Conservation (phyloP, 2,888 invertebrate genomes). For the Himalopsyche anomala region DNA sequence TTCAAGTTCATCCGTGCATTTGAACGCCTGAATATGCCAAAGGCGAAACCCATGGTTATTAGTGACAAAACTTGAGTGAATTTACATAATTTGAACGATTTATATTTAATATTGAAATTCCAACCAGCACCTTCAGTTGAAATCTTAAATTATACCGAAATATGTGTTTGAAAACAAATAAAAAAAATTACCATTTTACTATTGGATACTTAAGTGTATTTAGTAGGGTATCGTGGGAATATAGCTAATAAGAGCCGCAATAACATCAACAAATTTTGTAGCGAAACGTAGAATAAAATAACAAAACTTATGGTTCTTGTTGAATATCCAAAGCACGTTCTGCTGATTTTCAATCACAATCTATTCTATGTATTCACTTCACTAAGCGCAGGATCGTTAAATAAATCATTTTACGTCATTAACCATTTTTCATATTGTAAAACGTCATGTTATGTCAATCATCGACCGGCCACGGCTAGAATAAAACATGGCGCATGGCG, state of each 20-base stretch:
- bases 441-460: constrained; percentile 46
- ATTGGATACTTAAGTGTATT: neutral
- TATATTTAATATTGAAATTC: too few species aligned
- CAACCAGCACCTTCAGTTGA: too few species aligned
- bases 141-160: too few species aligned
- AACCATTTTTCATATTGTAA: constrained; percentile 8
- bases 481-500: constrained; percentile 20
- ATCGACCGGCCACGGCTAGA: constrained; percentile 18
- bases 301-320: neutral
- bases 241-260: neutral
- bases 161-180: too few species aligned
- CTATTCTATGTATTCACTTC: neutral
- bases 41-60: too few species aligned
- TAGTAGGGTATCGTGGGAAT: neutral
- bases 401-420: constrained; percentile 44
- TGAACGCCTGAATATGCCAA: too few species aligned
- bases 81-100: too few species aligned
- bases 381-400: constrained; percentile 26
- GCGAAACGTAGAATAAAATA: neutral
- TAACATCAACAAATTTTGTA: neutral
- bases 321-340: constrained; percentile 1
- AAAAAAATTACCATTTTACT: too few species aligned
- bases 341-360: constrained; percentile 3
- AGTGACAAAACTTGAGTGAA: too few species aligned
- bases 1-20: too few species aligned